A percentile compares a stretch with the other conserved stretches of the same genome.
Evolutionary conservation across 2,888 invertebrate species (phyloP).

Genomic region (Chalcosyrphus nemorum): DNA sequence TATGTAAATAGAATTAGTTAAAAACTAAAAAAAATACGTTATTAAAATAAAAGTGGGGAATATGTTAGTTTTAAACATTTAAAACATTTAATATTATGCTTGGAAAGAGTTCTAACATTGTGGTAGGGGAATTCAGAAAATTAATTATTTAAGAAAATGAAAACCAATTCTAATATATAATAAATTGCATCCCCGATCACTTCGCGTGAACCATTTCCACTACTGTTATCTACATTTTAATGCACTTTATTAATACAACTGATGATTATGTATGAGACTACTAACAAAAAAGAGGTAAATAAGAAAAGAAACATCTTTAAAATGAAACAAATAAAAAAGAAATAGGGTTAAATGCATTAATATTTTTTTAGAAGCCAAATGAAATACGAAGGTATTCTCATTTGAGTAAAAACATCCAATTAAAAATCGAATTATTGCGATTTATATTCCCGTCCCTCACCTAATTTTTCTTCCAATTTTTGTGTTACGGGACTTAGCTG

Average conservation of each 20-base stretch:
- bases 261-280: conserved; percentile 41
- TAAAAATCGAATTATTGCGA: conserved; percentile 57
- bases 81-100: background rate
- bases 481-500: conserved; percentile 79
- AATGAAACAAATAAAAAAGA: conserved; percentile 39
- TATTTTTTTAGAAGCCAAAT: conserved; percentile 58
- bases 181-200: background rate
- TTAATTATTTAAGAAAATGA: background rate
- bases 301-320: conserved; percentile 2
- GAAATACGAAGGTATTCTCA: conserved; percentile 54
- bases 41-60: background rate
- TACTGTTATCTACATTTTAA: conserved; percentile 21
- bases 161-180: background rate
- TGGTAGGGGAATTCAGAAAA: background rate
- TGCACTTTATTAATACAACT: conserved; percentile 28
- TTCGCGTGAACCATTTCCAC: conserved; percentile 10
- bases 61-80: conserved; percentile 4
- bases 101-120: conserved; percentile 20
- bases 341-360: conserved; percentile 64
- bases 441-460: conserved; percentile 80
- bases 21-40: background rate
- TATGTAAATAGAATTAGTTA: background rate
- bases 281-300: conserved; percentile 16
- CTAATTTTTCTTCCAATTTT: conserved; percentile 83
- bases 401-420: conserved; percentile 65